Percentiles rank a stretch among this genome's conserved stretches.
Evolutionary conservation across 2,113 vertebrate species (phyloP).

Genomic region (Tautogolabrus adspersus): DNA sequence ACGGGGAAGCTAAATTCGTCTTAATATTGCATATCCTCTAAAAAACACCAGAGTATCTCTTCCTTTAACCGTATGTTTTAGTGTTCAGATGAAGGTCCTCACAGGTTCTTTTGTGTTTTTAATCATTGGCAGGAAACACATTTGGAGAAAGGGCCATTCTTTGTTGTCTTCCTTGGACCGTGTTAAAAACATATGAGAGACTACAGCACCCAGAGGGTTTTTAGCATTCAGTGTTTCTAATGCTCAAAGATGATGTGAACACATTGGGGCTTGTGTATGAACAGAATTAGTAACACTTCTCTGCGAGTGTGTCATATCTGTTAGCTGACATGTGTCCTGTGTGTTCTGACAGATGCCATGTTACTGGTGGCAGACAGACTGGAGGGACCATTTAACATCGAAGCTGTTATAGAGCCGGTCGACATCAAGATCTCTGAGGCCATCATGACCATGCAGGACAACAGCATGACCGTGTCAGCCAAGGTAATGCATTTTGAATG

Average conservation of each 20-base stretch:
- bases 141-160: constrained; percentile 13
- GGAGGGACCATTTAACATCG: constrained; percentile 96
- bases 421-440: constrained; percentile 98
- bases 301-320: constrained; percentile 32
- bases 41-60: constrained; percentile 21
- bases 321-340: constrained; percentile 44
- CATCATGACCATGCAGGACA: constrained; percentile 98
- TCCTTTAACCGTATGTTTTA: constrained; percentile 1
- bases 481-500: constrained; percentile 86
- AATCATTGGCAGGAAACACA: constrained; percentile 20
- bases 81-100: constrained; percentile 19
- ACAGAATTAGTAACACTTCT: neutral
- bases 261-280: neutral
- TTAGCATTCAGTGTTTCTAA: neutral
- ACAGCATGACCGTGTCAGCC: constrained; percentile 94
- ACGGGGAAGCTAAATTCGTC: constrained; percentile 27
- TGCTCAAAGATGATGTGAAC: neutral
- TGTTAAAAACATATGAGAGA: neutral
- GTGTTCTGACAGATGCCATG: constrained; percentile 93
- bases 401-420: constrained; percentile 94
- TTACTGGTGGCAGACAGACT: constrained; percentile 95
- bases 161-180: constrained; percentile 12
- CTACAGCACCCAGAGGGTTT: neutral
- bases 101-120: constrained; percentile 27
- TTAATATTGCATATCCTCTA: constrained; percentile 10